Base-by-base conservation (phyloP, 2,797 vertebrate species). In the Toxotes lorentzi region DNA sequence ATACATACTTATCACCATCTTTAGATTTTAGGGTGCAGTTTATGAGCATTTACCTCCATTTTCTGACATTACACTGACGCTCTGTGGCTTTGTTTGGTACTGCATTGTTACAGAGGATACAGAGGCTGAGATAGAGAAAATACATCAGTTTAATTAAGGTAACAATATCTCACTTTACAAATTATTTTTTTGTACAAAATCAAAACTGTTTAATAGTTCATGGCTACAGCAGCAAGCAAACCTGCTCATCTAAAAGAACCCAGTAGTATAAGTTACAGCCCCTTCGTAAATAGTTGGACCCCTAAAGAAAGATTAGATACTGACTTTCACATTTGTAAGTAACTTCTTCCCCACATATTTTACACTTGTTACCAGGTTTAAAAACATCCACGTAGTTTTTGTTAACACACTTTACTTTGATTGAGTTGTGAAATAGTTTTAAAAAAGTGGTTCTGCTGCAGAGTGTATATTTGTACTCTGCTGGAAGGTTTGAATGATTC, bases 121-220 rank as follows among this genome's bases (percentile, higher is more conserved):
- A 68, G 23, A 82, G 12, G 24, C 57, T 68, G 54, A 61, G 14
- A 11, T 76, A 63, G 17, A 84, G 61, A 88, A 92, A 79, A 86
- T 80, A 86, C 73, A 85, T 68, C 7, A 6, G 43, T 89, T 86
- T 90, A 90, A 82, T 93, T 40, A 80, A 74, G 73, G 21, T 73
- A 83, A 78, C 13, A 17, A 60, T 65, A 51, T 82, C 58, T 73
- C 61, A 85, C 53, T 82, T 74, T 63, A 88, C 60, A 82, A 56
- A 73, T 73, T 6, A 16, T 59, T 71, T 32, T 32, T 79, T 61
- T 79, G 13, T 85, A 85, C 75, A 86, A 88, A 72, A 81, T 7
- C 57, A 65, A 73, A 65, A 51, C 47, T 0, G 0, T 77, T 63
- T 7, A 50, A 30, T 43, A 43, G 68, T 61, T 10, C 69, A 68